A percentile compares a stretch with the other conserved stretches of the same genome.
phyloP scores from a whole-genome alignment of 2,797 vertebrate genomes.

The Hephaestus fuliginosus region DNA sequence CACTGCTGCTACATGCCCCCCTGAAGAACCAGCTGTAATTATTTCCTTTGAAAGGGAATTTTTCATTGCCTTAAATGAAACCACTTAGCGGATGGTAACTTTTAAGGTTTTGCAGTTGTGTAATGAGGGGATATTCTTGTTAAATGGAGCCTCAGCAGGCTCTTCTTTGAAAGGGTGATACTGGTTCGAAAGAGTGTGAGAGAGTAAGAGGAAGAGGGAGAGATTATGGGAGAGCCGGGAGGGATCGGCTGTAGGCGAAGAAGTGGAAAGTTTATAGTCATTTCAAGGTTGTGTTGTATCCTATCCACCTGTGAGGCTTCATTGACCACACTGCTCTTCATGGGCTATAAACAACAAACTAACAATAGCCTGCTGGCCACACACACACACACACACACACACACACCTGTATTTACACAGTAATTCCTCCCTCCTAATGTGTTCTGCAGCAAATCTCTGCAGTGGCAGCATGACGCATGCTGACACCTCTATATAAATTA shows the following conservation, averaged over 20 bases:
- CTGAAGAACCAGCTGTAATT: conserved; percentile 76
- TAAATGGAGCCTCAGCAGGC: conserved; percentile 59
- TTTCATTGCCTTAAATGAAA: conserved; percentile 74
- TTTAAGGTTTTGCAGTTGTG: conserved; percentile 69
- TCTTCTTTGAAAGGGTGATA: conserved; percentile 42
- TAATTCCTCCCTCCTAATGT: conserved; percentile 63
- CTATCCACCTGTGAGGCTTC: conserved; percentile 75
- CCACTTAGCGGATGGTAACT: conserved; percentile 71
- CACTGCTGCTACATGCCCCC: conserved; percentile 68
- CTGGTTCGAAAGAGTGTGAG: conserved; percentile 36
- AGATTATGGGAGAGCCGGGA: conserved; percentile 31
- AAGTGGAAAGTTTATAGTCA: conserved; percentile 66
- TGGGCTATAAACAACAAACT: conserved; percentile 74
- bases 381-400: conserved; percentile 18
- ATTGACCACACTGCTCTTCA: conserved; percentile 75
- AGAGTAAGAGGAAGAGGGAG: not conserved
- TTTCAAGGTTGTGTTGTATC: conserved; percentile 74
- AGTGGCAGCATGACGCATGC: conserved; percentile 57
- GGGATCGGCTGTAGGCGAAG: conserved; percentile 37
- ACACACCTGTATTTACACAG: conserved; percentile 55
- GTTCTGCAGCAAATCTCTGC: conserved; percentile 59
- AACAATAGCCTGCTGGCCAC: conserved; percentile 65
- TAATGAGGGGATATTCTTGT: conserved; percentile 70
- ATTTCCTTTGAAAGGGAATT: conserved; percentile 79
- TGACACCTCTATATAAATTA: conserved; percentile 76